Conservation (phyloP, 2,113 vertebrate genomes). For the Ancistrus triradiatus region DNA sequence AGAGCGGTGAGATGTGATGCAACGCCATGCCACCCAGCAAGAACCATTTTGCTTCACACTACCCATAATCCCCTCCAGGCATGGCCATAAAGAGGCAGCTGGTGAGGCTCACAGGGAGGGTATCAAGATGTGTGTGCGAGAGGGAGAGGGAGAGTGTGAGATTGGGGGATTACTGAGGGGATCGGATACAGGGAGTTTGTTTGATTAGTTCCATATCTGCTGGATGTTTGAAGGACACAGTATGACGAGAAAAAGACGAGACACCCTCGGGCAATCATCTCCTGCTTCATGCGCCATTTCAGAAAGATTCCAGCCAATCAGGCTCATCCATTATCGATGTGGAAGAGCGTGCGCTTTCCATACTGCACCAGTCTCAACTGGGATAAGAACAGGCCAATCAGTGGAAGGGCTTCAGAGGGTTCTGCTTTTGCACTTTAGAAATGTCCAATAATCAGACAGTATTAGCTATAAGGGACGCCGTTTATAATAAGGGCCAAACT, state of each 20-base stretch:
- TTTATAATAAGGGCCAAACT: conserved; percentile 16
- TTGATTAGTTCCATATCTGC: conserved; percentile 44
- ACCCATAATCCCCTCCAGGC: conserved; percentile 29
- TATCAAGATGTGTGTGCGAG: conserved; percentile 25
- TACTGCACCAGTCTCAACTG: conserved; percentile 15
- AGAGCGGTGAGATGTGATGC: conserved; percentile 5
- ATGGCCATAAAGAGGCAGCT: conserved; percentile 19
- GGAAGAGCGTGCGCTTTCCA: conserved; percentile 28
- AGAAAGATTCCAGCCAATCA: conserved; percentile 27
- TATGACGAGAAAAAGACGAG: conserved; percentile 9
- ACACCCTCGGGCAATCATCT: conserved; percentile 13
- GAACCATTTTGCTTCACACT: conserved; percentile 26
- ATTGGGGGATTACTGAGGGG: conserved; percentile 14
- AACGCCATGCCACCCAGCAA: conserved; percentile 21
- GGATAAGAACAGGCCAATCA: conserved; percentile 41
- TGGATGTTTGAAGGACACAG: conserved; percentile 34
- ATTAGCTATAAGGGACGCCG: too few species aligned
- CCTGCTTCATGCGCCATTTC: conserved; percentile 22
- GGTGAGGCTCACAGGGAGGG: conserved; percentile 5
- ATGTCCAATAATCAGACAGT: too few species aligned
- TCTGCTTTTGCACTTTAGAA: conserved; percentile 41
- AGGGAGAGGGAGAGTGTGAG: conserved; percentile 13
- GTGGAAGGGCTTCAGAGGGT: conserved; percentile 35
- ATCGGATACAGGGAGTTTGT: conserved; percentile 33
- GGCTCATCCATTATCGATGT: conserved; percentile 20